Evolutionary conservation across 2,888 invertebrate species (phyloP).

Genomic region (Drosophila kokeensis): DNA sequence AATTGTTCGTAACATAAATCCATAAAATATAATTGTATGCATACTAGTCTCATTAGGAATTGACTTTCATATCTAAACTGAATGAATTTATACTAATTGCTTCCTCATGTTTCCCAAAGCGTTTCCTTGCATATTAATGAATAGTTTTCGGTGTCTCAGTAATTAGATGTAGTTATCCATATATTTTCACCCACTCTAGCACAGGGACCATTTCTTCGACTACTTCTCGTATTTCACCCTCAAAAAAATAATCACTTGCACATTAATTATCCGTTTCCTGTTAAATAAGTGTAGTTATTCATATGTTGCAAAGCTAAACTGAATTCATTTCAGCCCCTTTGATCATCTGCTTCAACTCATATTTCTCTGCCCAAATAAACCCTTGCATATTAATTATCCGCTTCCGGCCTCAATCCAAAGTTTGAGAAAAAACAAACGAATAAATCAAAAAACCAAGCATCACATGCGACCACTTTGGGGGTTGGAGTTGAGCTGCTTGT

Average conservation of each 20-base stretch:
- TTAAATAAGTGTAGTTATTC: constrained; percentile 8
- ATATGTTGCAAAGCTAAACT: constrained; percentile 10
- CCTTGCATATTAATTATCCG: constrained; percentile 45
- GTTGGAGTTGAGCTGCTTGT: not conserved
- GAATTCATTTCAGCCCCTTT: constrained; percentile 2
- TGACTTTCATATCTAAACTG: not conserved
- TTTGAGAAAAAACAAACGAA: constrained; percentile 1
- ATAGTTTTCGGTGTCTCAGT: not conserved
- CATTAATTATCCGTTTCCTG: constrained; percentile 55
- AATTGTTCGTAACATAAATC: not conserved
- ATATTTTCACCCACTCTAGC: not conserved
- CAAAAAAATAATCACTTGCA: constrained; percentile 10
- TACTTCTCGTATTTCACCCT: not conserved
- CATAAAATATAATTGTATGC: not conserved
- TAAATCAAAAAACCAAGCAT: constrained; percentile 48
- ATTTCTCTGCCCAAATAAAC: not conserved
- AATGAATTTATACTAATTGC: not conserved
- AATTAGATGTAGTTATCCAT: not conserved
- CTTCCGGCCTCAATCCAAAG: constrained; percentile 24
- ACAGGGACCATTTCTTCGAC: not conserved
- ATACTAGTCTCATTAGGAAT: not conserved
- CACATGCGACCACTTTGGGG: constrained; percentile 1
- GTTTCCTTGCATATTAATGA: constrained; percentile 4
- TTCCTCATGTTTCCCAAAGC: not conserved
- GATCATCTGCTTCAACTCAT: not conserved